Evolutionary conservation across 2,888 invertebrate genomes (phyloP).

Genomic region (Rhogogaster chlorosoma): DNA sequence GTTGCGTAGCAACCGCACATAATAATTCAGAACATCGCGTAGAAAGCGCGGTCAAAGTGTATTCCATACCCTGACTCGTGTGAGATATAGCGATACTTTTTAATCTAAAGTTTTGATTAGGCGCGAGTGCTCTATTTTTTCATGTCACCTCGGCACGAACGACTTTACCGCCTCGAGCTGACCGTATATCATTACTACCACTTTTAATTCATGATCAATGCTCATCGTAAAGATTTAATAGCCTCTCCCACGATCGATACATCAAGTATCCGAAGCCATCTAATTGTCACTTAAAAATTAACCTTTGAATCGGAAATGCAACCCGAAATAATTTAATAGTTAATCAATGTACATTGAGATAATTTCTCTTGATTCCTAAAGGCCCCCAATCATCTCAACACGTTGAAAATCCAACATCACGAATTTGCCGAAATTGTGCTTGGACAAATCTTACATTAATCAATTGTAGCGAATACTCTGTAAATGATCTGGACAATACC

Average conservation of each 20-base stretch:
- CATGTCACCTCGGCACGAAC: slow-evolving; percentile 26
- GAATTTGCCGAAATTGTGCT: not conserved
- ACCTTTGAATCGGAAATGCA: not conserved
- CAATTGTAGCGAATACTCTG: not conserved
- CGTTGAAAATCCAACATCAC: no score
- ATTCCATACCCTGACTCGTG: slow-evolving; percentile 18
- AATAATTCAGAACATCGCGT: slow-evolving; percentile 10
- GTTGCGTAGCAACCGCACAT: slow-evolving; percentile 17
- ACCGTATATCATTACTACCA: slow-evolving; percentile 32
- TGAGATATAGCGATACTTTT: slow-evolving; percentile 27
- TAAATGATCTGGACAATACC: not conserved
- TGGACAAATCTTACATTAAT: not conserved
- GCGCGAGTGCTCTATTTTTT: slow-evolving; percentile 21
- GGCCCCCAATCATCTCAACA: not conserved
- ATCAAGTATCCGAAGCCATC: not conserved
- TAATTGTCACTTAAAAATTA: not conserved
- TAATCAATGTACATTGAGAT: not conserved
- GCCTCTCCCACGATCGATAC: slow-evolving; percentile 28
- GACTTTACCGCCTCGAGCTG: slow-evolving; percentile 25
- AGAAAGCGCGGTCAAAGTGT: slow-evolving; percentile 34
- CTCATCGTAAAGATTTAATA: slow-evolving; percentile 19
- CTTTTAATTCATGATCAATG: not conserved
- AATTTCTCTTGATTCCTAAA: not conserved
- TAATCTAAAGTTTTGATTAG: slow-evolving; percentile 36
- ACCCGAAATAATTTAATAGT: not conserved